Base-by-base conservation (phyloP, 2,888 invertebrate species). In the Lithophane semibrunnea region DNA sequence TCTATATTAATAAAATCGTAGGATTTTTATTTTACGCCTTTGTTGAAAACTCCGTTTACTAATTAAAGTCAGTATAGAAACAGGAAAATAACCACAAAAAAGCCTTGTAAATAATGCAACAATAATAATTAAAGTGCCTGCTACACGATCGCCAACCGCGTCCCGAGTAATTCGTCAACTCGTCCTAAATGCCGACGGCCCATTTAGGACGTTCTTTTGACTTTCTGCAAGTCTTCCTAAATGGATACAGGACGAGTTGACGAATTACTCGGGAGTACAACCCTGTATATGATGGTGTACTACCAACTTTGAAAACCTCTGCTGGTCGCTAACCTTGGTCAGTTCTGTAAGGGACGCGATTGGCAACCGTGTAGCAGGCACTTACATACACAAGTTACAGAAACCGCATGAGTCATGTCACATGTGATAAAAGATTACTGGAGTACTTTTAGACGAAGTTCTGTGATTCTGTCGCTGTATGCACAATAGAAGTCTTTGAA, bases 401-500 rank as follows among this genome's bases (percentile, higher is more conserved):
- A 54, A 65, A 68, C 49, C 52, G 7, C 12, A 68, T 71, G 69
- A 83, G 29, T 70, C 29, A 70, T 21, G 24, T 49, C 54, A 18
- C 52, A 58, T 63, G 16, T 68, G 54, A 49, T 77, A 29, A 68
- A 77, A 83, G 21, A 64, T 68, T 47, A 52, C 52, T 77, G 49
- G 2, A 65, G 49, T n/a, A 63, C 66, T 56, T 70, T 13, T 29
- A 74, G 24, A 73, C 12, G 44, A 52, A 47, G 24, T n/a, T 58
- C 52, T 68, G 24, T 65, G 64, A 37, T 64, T 61, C 44, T 70
- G 66, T 66, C 47, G 58, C 54, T 83, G 65, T 67, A n/a, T 78
- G 68, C 63, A 79, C 60, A 71, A 49, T 37, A 54, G 63, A 83
- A 75, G 80, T 75, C 63, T 83, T 75, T 82, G 66, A 83, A 75